Conservation (phyloP, 2,888 invertebrate species). For the Griposia aprilina region DNA sequence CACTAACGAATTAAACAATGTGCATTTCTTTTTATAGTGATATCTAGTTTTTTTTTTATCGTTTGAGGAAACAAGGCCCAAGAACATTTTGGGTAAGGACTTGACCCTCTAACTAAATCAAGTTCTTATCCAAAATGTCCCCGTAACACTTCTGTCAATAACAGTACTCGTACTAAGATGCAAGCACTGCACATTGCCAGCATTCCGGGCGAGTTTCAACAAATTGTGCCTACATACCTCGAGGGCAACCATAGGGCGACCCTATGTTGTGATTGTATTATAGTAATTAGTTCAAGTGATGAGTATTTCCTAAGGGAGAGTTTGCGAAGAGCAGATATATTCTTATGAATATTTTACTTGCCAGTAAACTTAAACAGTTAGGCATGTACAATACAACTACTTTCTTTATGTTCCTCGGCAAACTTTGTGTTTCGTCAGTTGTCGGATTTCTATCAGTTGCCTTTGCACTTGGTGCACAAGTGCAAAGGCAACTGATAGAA, state of each 20-base stretch:
- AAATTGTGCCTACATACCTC: slow-evolving; percentile 78
- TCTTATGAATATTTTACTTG: neutral
- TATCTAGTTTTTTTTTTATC: neutral
- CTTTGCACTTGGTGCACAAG: too few relatives aligned
- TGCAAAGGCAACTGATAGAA: too few relatives aligned
- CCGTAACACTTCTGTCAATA: slow-evolving; percentile 60
- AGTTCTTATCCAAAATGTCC: neutral
- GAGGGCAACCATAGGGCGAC: slow-evolving; percentile 44
- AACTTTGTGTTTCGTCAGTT: too few relatives aligned
- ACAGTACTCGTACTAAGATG: slow-evolving; percentile 69
- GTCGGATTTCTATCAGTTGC: too few relatives aligned
- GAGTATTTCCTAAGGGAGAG: neutral
- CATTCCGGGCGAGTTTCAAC: slow-evolving; percentile 80
- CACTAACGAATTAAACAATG: neutral
- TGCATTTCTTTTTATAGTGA: neutral
- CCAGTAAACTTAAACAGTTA: neutral
- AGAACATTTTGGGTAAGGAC: neutral
- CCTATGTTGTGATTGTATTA: slow-evolving; percentile 71
- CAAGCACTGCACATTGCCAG: slow-evolving; percentile 80
- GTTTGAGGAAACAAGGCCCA: neutral
- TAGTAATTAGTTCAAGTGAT: slow-evolving; percentile 64
- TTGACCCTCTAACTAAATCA: neutral
- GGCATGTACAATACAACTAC: neutral
- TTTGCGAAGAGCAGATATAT: neutral
- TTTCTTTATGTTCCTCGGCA: too few relatives aligned